A percentile compares a stretch with the other conserved stretches of the same genome.
Evolutionary conservation across 2,888 invertebrate genomes (phyloP).

Genomic region (Gymnocheta viridis): DNA sequence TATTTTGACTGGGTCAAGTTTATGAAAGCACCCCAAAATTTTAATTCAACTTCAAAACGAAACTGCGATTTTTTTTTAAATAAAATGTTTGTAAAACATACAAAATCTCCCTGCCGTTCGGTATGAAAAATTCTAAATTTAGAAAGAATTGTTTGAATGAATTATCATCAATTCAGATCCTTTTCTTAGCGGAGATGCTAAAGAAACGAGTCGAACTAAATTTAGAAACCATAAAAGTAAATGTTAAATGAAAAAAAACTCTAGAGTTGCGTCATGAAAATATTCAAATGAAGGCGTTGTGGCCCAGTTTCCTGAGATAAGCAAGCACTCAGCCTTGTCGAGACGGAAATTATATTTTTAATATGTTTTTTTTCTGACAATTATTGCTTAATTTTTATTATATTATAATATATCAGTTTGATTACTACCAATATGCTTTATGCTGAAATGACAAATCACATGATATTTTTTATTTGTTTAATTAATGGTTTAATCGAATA

Average conservation of each 20-base stretch:
- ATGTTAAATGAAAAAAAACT: background rate
- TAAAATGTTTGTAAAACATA: background rate
- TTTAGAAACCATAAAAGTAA: background rate
- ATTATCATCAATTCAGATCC: background rate
- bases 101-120: background rate
- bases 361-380: background rate
- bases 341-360: constrained; percentile 22
- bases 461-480: constrained; percentile 1
- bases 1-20: background rate
- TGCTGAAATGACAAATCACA: background rate
- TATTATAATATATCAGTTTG: background rate
- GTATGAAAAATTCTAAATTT: background rate
- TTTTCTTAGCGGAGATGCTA: background rate
- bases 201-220: background rate
- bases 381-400: background rate
- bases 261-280: background rate
- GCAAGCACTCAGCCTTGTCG: background rate
- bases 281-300: background rate
- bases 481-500: constrained; percentile 33
- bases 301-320: constrained; percentile 7
- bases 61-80: background rate
- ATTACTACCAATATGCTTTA: background rate
- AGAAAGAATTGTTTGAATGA: background rate
- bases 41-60: background rate
- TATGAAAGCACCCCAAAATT: background rate